These are phyloP conservation scores for Mustela lutreola DNA, from an alignment of 2,113 vertebrate genomes.

Conservation along the genomic window DNA sequence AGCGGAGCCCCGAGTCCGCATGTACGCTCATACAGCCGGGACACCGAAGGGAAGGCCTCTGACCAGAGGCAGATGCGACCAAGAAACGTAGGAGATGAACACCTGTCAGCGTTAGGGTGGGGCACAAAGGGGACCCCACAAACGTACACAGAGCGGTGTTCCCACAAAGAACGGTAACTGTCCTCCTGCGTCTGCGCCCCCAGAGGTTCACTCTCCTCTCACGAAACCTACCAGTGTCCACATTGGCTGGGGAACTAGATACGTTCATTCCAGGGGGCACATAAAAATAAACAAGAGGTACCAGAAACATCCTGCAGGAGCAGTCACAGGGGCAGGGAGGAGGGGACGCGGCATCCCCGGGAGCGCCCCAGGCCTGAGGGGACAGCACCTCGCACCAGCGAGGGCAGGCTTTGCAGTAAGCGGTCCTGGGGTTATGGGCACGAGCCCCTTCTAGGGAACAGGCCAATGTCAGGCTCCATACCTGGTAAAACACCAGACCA, in stretches of 20 bases:
- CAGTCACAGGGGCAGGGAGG: fast-evolving
- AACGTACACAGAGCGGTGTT: fast-evolving
- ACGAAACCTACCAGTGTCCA: fast-evolving
- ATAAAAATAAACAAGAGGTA: not conserved
- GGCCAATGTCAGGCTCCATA: not conserved
- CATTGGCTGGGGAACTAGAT: not conserved
- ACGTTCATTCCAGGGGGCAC: not conserved
- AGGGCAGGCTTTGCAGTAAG: not conserved
- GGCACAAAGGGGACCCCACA: no score
- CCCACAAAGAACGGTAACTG: not conserved
- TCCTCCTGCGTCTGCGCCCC: not conserved
- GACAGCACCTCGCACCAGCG: fast-evolving
- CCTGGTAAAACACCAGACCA: not conserved
- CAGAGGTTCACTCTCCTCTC: no score
- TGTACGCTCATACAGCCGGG: fast-evolving
- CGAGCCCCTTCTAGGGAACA: no score
- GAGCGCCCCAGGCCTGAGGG: fast-evolving
- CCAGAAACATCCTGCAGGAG: not conserved
- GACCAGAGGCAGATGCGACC: not conserved
- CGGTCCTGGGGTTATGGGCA: no score
- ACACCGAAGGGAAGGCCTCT: not conserved
- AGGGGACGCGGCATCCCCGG: fast-evolving
- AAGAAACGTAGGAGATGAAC: not conserved
- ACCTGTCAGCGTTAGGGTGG: fast-evolving
- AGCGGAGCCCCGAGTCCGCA: not conserved